Base-by-base conservation (phyloP, 1,140 invertebrate genomes). In the Drosophila pectinifera region DNA sequence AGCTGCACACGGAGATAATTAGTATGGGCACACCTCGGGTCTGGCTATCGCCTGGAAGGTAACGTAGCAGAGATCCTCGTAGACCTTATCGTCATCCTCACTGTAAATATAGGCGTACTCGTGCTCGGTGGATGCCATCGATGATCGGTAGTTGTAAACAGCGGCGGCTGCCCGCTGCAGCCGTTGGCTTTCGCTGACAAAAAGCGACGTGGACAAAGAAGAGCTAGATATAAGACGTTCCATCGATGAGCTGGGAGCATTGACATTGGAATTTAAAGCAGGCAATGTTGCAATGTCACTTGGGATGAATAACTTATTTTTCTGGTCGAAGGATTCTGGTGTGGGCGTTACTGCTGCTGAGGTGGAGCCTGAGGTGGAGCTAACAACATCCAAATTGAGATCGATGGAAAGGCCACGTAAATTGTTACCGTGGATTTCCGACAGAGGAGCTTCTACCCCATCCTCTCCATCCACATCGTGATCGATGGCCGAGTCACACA, bases 61-160 rank as follows among this genome's bases (percentile, higher is more conserved):
- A 72, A 97, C 95, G 92, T 96, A 97, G 93, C 96, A 97, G 53
- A 97, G 94, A 92, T 97, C 96, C 93, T 97, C 96, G 92, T 98
- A 98, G 85, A 97, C 95, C 92, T 96, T 95, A 91, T 97, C 96
- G 74, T 97, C 96, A 55, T 94, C 94, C 75, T 88, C 83, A 48
- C 84, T 89, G 62, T 92, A 91, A 73, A 92, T 79, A 57, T 92
- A 91, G 36, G 90, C 84, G 56, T 90, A 84, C 43, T 90, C 90
- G 43, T 91, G 88, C 56, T 90, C 90, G 24, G 72, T 74, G 20
- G 80, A 78, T 16, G 62, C 56, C 24, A 78, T 78, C n/a, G 80
- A 88, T 1, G 83, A 88, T n/a, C 84, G 75, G 57, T 89, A 91
- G 45, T 88, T 91, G 61, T 90, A 89, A 26, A 85, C 89, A n/a